Percentiles rank a stretch among this genome's conserved stretches.
These are phyloP conservation scores for Ascaphus truei DNA, from an alignment of 2,113 vertebrate species.

Conservation along the genomic window DNA sequence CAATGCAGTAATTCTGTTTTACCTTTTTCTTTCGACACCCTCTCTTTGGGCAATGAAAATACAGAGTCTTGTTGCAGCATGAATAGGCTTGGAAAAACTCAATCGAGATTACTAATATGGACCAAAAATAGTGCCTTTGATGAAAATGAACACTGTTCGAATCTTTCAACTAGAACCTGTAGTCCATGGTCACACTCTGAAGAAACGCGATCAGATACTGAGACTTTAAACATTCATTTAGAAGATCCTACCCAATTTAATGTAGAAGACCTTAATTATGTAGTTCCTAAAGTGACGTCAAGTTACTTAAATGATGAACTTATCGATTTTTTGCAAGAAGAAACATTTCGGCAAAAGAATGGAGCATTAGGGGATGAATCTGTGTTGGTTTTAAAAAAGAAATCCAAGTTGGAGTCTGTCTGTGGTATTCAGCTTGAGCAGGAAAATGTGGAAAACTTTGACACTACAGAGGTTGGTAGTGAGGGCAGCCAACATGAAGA, in stretches of 20 bases:
- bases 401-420: constrained; percentile 95
- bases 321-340: constrained; percentile 87
- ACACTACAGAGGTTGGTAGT: constrained; percentile 69
- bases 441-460: constrained; percentile 79
- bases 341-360: constrained; percentile 72
- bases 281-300: constrained; percentile 82
- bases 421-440: constrained; percentile 93
- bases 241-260: constrained; percentile 84
- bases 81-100: constrained; percentile 88
- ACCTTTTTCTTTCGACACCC: constrained; percentile 87
- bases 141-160: constrained; percentile 98
- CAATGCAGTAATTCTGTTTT: constrained; percentile 93
- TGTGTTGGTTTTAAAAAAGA: constrained; percentile 80
- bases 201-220: constrained; percentile 95
- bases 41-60: constrained; percentile 77
- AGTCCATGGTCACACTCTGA: constrained; percentile 98
- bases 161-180: constrained; percentile 96
- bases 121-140: constrained; percentile 99
- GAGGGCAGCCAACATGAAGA: constrained; percentile 74
- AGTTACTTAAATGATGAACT: constrained; percentile 90
- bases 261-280: constrained; percentile 80
- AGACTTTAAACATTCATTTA: constrained; percentile 75
- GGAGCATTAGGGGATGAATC: constrained; percentile 71
- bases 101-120: constrained; percentile 99
- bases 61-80: constrained; percentile 87